These are phyloP conservation scores for Bos taurus DNA, from an alignment of 2,113 vertebrate species.

Conservation along the genomic window ARS-UCD2.0 NC_037336.1:104483501-104484000, in stretches of 20 bases:
- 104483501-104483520: background rate
- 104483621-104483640: background rate
- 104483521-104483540: background rate
- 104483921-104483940: conserved; percentile 63
- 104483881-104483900: background rate
- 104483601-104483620: background rate
- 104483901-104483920: background rate
- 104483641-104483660: background rate
- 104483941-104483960: conserved; percentile 69
- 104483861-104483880: background rate
- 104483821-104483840: background rate
- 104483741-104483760: background rate
- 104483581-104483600: background rate
- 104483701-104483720: background rate
- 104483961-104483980: conserved; percentile 59
- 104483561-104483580: background rate
- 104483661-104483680: background rate
- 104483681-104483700: background rate
- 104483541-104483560: background rate
- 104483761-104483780: background rate
- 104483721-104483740: background rate
- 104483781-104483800: background rate
- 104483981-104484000: conserved; percentile 8
- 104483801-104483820: background rate
- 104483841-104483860: background rate